Conservation (phyloP, 2,888 invertebrate genomes). For the Mesorhabditis spiculigera region DNA sequence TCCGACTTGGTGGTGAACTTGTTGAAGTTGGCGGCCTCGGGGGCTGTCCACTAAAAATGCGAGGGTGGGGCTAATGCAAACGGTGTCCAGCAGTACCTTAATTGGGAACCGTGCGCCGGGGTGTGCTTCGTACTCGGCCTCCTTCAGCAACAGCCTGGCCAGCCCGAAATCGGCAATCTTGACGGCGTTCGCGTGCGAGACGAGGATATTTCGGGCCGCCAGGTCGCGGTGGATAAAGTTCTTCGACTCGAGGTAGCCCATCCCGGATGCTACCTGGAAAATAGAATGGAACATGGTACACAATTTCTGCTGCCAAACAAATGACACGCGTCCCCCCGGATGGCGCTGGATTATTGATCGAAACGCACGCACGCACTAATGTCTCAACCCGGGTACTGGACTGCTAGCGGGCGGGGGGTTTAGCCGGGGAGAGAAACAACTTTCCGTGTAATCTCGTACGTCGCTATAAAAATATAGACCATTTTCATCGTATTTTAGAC, state of each 20-base stretch:
- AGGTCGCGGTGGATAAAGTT: constrained; percentile 98
- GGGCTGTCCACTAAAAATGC: constrained; percentile 82
- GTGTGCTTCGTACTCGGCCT: constrained; percentile 96
- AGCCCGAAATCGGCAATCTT: constrained; percentile 93
- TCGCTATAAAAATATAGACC: too few species aligned
- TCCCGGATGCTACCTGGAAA: constrained; percentile 82
- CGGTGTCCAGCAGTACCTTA: constrained; percentile 64
- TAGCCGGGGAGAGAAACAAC: too few species aligned
- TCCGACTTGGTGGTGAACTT: constrained; percentile 87
- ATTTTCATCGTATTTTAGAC: too few species aligned
- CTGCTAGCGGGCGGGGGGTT: too few species aligned
- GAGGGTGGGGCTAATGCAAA: not conserved
- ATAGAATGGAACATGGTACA: not conserved
- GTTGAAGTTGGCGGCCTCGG: constrained; percentile 96
- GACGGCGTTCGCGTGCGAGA: constrained; percentile 60
- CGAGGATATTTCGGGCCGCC: constrained; percentile 94
- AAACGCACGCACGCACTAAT: too few species aligned
- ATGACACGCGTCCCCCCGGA: not conserved
- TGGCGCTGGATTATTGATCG: not conserved
- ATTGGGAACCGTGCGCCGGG: constrained; percentile 98
- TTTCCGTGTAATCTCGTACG: too few species aligned
- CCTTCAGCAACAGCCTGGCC: constrained; percentile 77
- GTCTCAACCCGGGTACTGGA: not conserved
- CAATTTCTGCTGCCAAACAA: not conserved
- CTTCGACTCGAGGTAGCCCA: constrained; percentile 98